Percentiles rank a stretch among this genome's conserved stretches.
These are phyloP conservation scores for Channallabes apus DNA, from an alignment of 2,797 vertebrate genomes.

Conservation along the genomic window DNA sequence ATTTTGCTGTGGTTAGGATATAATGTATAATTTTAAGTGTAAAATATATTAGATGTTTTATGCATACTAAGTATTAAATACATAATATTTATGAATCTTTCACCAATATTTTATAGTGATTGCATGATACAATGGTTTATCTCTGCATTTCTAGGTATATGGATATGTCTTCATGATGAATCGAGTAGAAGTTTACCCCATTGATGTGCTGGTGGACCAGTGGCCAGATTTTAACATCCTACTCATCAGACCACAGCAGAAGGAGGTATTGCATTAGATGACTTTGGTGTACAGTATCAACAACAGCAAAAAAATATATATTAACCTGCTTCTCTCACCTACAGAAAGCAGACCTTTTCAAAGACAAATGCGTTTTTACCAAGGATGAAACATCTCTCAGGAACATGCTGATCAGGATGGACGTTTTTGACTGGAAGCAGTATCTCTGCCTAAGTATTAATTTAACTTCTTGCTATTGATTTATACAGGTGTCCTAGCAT, in stretches of 20 bases:
- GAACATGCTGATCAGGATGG: slow-evolving; percentile 31
- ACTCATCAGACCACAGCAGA: slow-evolving; percentile 33
- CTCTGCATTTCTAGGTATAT: slow-evolving; percentile 39
- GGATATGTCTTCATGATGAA: slow-evolving; percentile 43
- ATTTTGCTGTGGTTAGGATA: background rate
- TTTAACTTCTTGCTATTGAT: background rate
- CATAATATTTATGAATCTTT: background rate
- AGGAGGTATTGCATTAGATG: slow-evolving; percentile 26
- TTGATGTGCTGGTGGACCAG: slow-evolving; percentile 51
- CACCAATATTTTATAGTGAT: background rate
- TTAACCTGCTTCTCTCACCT: background rate
- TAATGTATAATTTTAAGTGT: background rate
- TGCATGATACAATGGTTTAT: too few species aligned
- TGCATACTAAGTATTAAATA: background rate
- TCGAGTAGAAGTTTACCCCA: slow-evolving; percentile 40
- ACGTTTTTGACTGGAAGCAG: slow-evolving; percentile 49
- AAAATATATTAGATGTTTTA: too few species aligned
- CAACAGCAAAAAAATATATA: too few species aligned
- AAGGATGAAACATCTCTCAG: slow-evolving; percentile 39
- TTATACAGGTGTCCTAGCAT: background rate
- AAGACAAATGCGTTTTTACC: slow-evolving; percentile 38
- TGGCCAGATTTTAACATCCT: slow-evolving; percentile 55
- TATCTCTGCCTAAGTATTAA: slow-evolving; percentile 45
- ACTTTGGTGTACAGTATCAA: background rate
- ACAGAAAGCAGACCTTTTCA: slow-evolving; percentile 50